These are phyloP conservation scores for Orthonevra nobilis DNA, from an alignment of 2,888 invertebrate genomes.

Conservation along the genomic window DNA sequence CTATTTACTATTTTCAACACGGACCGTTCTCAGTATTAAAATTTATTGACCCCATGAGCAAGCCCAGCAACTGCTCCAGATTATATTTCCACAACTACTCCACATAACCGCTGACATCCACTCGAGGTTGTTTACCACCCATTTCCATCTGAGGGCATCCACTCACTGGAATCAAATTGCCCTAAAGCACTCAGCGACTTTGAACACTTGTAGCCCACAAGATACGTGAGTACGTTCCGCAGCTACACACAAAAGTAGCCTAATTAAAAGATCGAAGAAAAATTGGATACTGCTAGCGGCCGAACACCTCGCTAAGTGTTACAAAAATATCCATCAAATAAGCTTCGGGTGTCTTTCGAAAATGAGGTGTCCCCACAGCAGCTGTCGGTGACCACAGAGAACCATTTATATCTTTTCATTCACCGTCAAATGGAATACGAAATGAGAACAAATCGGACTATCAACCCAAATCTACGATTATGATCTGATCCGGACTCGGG, in stretches of 20 bases:
- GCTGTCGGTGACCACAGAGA: conserved; percentile 38
- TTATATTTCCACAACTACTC: background rate
- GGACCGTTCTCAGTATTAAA: no score
- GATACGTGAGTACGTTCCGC: conserved; percentile 22
- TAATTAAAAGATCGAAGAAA: conserved; percentile 67
- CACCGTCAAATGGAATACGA: background rate
- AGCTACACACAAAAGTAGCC: conserved; percentile 53
- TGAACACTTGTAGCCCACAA: conserved; percentile 40
- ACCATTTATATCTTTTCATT: conserved; percentile 33
- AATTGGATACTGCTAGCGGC: conserved; percentile 54
- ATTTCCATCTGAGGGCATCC: conserved; percentile 46
- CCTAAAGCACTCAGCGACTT: conserved; percentile 45
- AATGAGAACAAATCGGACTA: conserved; percentile 32
- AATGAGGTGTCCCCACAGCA: conserved; percentile 45
- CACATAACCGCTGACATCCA: conserved; percentile 18
- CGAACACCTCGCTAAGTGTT: conserved; percentile 43
- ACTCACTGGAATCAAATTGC: conserved; percentile 57
- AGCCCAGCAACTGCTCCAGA: conserved; percentile 20
- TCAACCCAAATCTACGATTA: conserved; percentile 56
- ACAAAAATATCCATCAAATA: conserved; percentile 31
- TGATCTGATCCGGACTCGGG: conserved; percentile 48
- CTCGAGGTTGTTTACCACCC: conserved; percentile 15
- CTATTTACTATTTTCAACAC: no score
- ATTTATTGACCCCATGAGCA: conserved; percentile 37
- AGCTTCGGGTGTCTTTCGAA: conserved; percentile 16